A percentile compares a stretch with the other conserved stretches of the same genome.
These are phyloP conservation scores for Pseudorectes ferrugineus DNA, from an alignment of 2,113 vertebrate species.

Conservation along the genomic window DNA sequence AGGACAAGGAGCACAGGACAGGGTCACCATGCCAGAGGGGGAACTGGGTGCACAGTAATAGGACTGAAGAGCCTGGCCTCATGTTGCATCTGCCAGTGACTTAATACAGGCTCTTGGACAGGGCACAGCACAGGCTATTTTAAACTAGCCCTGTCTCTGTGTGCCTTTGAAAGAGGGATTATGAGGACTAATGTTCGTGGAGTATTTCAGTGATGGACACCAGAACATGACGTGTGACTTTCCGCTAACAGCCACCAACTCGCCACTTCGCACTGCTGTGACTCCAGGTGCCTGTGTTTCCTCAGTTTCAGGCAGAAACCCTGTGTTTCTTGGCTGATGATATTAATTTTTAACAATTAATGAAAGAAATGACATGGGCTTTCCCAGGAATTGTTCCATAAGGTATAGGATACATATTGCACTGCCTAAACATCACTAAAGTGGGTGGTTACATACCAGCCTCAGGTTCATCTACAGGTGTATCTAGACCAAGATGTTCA, in stretches of 20 bases:
- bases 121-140: slow-evolving; percentile 25
- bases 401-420: not conserved
- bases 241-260: not conserved
- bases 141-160: not conserved
- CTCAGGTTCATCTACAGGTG: not conserved
- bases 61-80: not conserved
- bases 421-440: not conserved
- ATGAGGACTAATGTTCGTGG: not conserved
- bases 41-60: not conserved
- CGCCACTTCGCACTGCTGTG: not conserved
- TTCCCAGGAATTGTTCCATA: not conserved
- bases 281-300: not conserved
- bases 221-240: not conserved
- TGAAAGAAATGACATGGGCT: not conserved
- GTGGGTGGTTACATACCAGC: not conserved
- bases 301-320: not conserved
- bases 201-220: not conserved
- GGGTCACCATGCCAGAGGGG: not conserved
- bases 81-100: not conserved
- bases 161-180: slow-evolving; percentile 8
- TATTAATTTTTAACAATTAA: not conserved
- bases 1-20: not conserved
- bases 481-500: slow-evolving; percentile 8
- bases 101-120: not conserved
- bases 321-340: not conserved